Conservation (phyloP, 1,140 invertebrate genomes). For the Meloidogyne exigua region DNA sequence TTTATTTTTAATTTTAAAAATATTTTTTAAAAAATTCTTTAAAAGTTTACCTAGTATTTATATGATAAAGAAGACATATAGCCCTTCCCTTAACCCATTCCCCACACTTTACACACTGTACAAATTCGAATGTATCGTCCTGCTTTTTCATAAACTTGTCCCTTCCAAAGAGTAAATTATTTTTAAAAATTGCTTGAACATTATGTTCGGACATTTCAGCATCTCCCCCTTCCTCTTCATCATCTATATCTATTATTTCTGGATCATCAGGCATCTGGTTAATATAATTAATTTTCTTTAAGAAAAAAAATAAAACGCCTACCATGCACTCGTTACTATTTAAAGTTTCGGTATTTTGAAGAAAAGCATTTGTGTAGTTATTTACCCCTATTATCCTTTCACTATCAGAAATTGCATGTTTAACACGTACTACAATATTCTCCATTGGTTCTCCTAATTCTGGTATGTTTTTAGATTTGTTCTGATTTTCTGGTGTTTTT, state of each 20-base stretch:
- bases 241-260: slow-evolving; percentile 9
- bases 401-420: neutral
- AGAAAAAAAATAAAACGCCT: neutral
- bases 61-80: slow-evolving; percentile 25
- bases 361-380: neutral
- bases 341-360: neutral
- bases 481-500: neutral
- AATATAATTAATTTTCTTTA: no score
- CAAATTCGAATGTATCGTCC: neutral
- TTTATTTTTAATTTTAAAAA: neutral
- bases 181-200: neutral
- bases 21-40: neutral
- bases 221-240: neutral
- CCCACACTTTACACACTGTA: slow-evolving; percentile 15
- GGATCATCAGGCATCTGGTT: neutral
- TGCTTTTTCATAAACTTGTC: neutral
- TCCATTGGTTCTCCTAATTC: neutral
- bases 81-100: slow-evolving; percentile 23
- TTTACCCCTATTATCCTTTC: neutral
- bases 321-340: neutral
- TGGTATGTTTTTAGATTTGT: neutral
- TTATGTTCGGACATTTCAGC: neutral
- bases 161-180: neutral
- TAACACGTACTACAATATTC: neutral
- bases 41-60: slow-evolving; percentile 11